Conservation (phyloP, 2,888 invertebrate genomes). For the Orthosia incerta region DNA sequence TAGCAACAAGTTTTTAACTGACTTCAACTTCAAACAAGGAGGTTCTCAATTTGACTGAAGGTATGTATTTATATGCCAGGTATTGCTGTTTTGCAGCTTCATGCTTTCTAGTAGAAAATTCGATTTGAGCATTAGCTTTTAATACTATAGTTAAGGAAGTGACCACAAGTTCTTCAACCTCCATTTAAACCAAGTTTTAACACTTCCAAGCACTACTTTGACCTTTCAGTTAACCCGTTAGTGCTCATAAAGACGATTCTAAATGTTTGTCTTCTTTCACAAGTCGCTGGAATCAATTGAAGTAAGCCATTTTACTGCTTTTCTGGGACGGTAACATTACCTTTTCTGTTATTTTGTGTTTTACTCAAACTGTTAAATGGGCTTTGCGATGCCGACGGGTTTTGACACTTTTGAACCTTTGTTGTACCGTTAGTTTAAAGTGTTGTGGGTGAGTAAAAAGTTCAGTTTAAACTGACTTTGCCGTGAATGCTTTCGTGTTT, state of each 20-base stretch:
- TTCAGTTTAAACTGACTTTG: background rate
- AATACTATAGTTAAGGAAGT: background rate
- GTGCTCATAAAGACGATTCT: conserved; percentile 38
- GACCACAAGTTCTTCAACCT: conserved; percentile 13
- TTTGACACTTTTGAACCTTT: conserved; percentile 23
- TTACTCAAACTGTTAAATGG: conserved; percentile 8
- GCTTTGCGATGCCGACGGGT: conserved; percentile 29
- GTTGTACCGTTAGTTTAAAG: conserved; percentile 11
- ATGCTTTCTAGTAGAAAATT: background rate
- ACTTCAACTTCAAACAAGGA: too few species aligned
- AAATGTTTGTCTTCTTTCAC: conserved; percentile 39
- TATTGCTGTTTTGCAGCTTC: too few species aligned
- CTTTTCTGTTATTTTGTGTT: conserved; percentile 39
- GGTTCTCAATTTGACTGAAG: too few species aligned
- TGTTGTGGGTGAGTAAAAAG: background rate
- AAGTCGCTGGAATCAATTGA: conserved; percentile 47
- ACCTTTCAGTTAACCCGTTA: conserved; percentile 32
- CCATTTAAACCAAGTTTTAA: background rate
- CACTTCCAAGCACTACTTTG: conserved; percentile 18
- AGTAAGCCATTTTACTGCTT: conserved; percentile 44
- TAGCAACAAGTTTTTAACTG: too few species aligned
- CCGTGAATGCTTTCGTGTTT: conserved; percentile 2
- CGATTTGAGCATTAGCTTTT: background rate
- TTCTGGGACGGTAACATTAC: conserved; percentile 9
- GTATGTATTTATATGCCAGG: too few species aligned